Base-by-base conservation (phyloP, 2,113 vertebrate genomes). In the Strix aluco region DNA sequence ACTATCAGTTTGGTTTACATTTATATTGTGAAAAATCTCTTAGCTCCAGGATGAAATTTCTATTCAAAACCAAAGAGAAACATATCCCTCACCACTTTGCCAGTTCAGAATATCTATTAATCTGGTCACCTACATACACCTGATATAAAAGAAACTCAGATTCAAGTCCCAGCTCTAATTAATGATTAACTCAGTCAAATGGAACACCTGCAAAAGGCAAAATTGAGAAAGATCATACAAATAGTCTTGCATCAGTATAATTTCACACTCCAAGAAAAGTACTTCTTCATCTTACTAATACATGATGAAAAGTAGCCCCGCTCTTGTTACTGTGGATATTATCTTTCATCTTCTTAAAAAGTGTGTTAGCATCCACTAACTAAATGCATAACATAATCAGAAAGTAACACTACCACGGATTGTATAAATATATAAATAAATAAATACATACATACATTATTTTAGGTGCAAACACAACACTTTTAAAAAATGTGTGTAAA, bases 161-260 rank as follows among this genome's bases (percentile, higher is more conserved):
- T 59, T 75, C n/a, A 87, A 96, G 38, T 96, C 93, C 86, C 89
- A 89, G 14, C 23, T 95, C 91, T 92, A 95, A 94, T 94, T 95
- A 96, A 94, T 63, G 23, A 74, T 62, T 92, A 94, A 89, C 13
- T 81, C 32, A 63, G 71, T 88, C 32, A 75, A 87, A 85, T 8
- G 34, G n/a, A 94, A 74, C n/a, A 91, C 17, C 14, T 36, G 10
- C 5, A 93, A 85, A 92, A 92, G 32, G 8, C 8, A 10, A 84
- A 87, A 75, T 87, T 67, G 79, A 91, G 22, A 63, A 59, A 52
- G 9, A 74, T 74, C n/a, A 26, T 55, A 59, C 27, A 77, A 69
- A 73, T 25, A 44, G n/a, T 91, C 20, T 66, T 66, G 58, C 6
- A 58, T 32, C 32, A 20, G 10, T 70, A 38, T 42, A n/a, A 75